phyloP scores from a whole-genome alignment of 2,113 vertebrate genomes.

The Steatornis caripensis region DNA sequence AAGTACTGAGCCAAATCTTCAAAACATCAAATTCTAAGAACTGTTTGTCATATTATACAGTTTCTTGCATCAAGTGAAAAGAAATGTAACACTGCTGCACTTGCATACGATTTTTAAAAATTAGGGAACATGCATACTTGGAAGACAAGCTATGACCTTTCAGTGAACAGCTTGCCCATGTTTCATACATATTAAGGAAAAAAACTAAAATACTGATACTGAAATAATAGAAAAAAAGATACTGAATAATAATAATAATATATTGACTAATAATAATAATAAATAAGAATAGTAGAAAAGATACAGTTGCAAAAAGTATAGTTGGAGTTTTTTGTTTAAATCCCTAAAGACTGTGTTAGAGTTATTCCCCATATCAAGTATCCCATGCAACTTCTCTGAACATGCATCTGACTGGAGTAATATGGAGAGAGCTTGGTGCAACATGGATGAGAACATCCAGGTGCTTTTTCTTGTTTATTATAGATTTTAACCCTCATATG shows the following conservation, averaged over 20 bases:
- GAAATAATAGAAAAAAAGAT: neutral
- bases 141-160: neutral
- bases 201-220: neutral
- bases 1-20: neutral
- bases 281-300: neutral
- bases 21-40: neutral
- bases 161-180: neutral
- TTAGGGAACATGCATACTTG: neutral
- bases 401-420: neutral
- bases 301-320: neutral
- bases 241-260: neutral
- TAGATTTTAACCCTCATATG: neutral
- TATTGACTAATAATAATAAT: neutral
- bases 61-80: neutral
- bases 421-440: neutral
- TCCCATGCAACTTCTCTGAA: neutral
- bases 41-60: neutral
- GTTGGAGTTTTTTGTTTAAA: neutral
- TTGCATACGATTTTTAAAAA: neutral
- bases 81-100: neutral
- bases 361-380: neutral
- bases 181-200: neutral
- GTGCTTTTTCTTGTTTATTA: neutral
- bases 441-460: neutral
- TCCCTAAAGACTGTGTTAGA: neutral